Conservation (phyloP, 1,140 invertebrate species). For the Drosophila nikananu region DNA sequence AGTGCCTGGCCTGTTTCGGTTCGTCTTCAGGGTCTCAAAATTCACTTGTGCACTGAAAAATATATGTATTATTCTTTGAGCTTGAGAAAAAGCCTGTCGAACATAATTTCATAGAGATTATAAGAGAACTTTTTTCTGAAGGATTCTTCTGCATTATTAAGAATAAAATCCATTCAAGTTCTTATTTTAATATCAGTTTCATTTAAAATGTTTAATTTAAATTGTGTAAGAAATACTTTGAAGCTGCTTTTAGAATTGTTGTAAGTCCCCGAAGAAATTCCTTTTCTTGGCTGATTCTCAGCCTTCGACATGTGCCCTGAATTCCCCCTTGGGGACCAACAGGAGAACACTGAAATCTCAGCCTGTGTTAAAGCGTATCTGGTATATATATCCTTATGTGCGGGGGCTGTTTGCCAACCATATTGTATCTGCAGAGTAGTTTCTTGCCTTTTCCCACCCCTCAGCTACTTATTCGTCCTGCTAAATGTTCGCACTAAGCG, state of each 20-base stretch:
- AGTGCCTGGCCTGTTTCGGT: slow-evolving; percentile 38
- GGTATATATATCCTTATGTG: slow-evolving; percentile 14
- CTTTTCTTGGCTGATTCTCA: slow-evolving; percentile 5
- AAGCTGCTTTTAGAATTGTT: slow-evolving; percentile 30
- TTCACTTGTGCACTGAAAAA: slow-evolving; percentile 8
- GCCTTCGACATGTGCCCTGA: slow-evolving; percentile 18
- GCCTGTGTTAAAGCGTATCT: slow-evolving; percentile 10
- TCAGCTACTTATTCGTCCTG: slow-evolving; percentile 62
- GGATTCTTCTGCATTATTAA: background rate
- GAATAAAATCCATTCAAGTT: background rate
- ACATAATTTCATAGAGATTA: background rate
- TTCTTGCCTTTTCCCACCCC: slow-evolving; percentile 3
- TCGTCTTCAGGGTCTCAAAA: slow-evolving; percentile 15
- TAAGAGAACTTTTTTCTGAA: background rate
- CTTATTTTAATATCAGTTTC: background rate
- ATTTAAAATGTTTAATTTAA: background rate
- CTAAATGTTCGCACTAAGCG: slow-evolving; percentile 67
- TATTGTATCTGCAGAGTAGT: slow-evolving; percentile 50
- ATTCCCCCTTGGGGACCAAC: slow-evolving; percentile 52
- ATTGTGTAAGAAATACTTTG: no score
- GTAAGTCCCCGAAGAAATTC: background rate
- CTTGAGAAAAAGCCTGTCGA: no score
- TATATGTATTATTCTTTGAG: background rate
- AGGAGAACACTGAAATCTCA: slow-evolving; percentile 39
- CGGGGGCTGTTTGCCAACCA: slow-evolving; percentile 30